These are phyloP conservation scores for Drosophila anomalata DNA, from an alignment of 2,888 invertebrate species.

Conservation along the genomic window DNA sequence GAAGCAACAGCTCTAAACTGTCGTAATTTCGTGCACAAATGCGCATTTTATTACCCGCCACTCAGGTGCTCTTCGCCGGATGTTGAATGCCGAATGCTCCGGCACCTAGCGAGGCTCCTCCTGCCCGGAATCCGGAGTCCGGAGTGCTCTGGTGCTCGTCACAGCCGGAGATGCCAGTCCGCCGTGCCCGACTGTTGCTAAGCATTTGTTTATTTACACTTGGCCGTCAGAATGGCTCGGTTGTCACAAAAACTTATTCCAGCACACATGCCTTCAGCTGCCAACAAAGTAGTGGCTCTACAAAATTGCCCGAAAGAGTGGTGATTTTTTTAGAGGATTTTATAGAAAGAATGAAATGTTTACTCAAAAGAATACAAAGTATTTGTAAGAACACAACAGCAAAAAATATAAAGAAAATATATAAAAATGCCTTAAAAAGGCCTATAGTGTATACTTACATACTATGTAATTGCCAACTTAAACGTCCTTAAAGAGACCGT, in stretches of 20 bases:
- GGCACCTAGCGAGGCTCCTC: neutral
- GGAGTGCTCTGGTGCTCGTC: slow-evolving; percentile 16
- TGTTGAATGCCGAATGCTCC: neutral
- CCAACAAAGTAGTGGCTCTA: neutral
- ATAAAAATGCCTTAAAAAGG: neutral
- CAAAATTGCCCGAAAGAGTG: too few relatives aligned
- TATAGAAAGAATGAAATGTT: too few relatives aligned
- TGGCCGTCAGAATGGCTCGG: slow-evolving; percentile 40
- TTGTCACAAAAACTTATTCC: slow-evolving; percentile 50
- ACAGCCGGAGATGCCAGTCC: slow-evolving; percentile 26
- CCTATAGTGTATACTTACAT: too few relatives aligned
- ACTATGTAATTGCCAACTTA: neutral
- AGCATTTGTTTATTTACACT: slow-evolving; percentile 74
- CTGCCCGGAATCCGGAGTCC: slow-evolving; percentile 3
- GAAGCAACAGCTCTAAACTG: slow-evolving; percentile 47
- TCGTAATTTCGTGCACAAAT: slow-evolving; percentile 73
- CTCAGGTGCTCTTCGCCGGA: slow-evolving; percentile 41
- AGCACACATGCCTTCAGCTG: slow-evolving; percentile 21
- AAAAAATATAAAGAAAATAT: neutral
- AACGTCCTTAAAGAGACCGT: neutral
- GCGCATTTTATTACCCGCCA: slow-evolving; percentile 75
- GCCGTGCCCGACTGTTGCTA: slow-evolving; percentile 25
- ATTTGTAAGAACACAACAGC: neutral
- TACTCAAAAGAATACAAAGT: neutral
- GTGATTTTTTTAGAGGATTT: too few relatives aligned